Evolutionary conservation across 2,113 vertebrate genomes (phyloP), one percentile per base, ranked within the genome.

Genomic region (Ophiodon elongatus): DNA sequence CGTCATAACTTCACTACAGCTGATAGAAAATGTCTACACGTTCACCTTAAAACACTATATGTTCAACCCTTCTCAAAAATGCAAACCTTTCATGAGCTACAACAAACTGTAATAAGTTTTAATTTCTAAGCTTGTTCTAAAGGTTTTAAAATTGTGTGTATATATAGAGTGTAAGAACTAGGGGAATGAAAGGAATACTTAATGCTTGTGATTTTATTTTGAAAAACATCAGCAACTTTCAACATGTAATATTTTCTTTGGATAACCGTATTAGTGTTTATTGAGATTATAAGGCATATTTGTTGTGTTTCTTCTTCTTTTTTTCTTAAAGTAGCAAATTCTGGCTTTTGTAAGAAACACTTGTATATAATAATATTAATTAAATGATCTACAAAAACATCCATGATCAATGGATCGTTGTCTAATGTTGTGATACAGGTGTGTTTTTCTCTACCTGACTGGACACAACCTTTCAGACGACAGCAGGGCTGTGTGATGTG

Each of bases 381-480:
- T 56, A 25, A 69, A n/a, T 4, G 37, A 52, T 50, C 1, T 33
- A 69, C 27, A 50, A n/a, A 70, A 35, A 13, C 47, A 70, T 50
- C 11, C 6, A 8, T 35, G 11, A 15, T 68, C 25, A 29, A 35
- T 4, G 11, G 4, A 62, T 80, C 15, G 45, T 14, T 68, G 21
- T 29, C 25, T 13, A 11, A 43, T 69, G 31, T 57, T 60, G n/a
- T 76, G 35, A 15, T 14, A 25, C 11, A 59, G 39, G 5, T 21
- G 0, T 80, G 14, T 11, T n/a, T 87, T 47, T 62, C 4, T 85
- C 25, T 59, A 23, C 19, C 65, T 41, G 23, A n/a, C 4, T 43
- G 17, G 52, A 64, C 39, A 21, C 8, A 63, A 64, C 43, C 59
- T 52, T n/a, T 43, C n/a, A 72, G 37, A 75, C 21, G 37, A 63